Evolutionary conservation across 2,888 invertebrate species (phyloP).

Genomic region (Rhodophaea formosa): DNA sequence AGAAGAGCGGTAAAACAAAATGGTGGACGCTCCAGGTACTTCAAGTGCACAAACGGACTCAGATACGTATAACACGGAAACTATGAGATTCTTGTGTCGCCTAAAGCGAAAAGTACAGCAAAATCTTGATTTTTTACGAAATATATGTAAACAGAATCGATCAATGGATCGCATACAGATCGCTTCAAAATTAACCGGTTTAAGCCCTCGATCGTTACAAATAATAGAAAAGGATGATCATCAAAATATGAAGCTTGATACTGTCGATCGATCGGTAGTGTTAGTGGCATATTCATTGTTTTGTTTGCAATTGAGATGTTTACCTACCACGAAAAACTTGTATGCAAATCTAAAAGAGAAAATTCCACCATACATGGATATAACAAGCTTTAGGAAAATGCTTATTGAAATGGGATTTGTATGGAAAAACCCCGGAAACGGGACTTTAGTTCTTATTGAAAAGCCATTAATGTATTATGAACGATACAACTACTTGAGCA

Average conservation of each 20-base stretch:
- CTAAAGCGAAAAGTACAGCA: background rate
- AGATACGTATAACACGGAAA: background rate
- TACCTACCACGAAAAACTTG: conserved; percentile 39
- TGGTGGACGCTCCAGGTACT: background rate
- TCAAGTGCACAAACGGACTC: background rate
- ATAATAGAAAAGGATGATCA: background rate
- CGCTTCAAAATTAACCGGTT: conserved; percentile 5
- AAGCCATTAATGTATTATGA: conserved; percentile 42
- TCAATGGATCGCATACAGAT: background rate
- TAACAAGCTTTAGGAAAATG: conserved; percentile 38
- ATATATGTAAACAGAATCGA: background rate
- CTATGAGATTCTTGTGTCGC: background rate
- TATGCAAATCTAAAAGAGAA: conserved; percentile 29
- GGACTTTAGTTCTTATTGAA: conserved; percentile 40
- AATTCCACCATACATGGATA: conserved; percentile 38
- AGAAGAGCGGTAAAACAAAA: conserved; percentile 6
- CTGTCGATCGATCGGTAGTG: conserved; percentile 35
- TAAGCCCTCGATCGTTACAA: background rate
- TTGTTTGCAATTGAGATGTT: conserved; percentile 26
- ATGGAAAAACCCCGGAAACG: conserved; percentile 34
- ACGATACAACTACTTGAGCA: conserved; percentile 42
- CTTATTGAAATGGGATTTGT: conserved; percentile 42
- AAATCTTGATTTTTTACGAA: background rate
- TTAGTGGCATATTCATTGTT: conserved; percentile 31
- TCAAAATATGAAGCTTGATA: background rate